Evolutionary conservation across 2,888 invertebrate species (phyloP).

Genomic region (Campaea margaritaria): DNA sequence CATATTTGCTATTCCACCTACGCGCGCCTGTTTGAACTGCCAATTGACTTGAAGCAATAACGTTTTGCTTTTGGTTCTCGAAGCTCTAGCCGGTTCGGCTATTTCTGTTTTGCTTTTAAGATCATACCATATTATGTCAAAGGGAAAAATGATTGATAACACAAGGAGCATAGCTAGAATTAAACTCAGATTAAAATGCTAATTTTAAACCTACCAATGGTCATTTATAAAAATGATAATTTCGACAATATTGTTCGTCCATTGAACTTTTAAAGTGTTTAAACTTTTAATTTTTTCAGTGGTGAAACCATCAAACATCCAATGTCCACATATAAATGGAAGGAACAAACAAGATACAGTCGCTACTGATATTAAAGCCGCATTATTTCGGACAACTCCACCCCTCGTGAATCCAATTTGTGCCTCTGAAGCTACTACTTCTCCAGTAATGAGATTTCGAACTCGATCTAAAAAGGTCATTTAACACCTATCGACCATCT

Average conservation of each 20-base stretch:
- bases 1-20: constrained; percentile 64
- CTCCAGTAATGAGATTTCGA: constrained; percentile 72
- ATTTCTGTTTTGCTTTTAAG: too few relatives aligned
- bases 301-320: neutral
- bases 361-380: constrained; percentile 49
- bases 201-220: too few relatives aligned
- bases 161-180: too few relatives aligned
- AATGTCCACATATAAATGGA: constrained; percentile 11
- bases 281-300: neutral
- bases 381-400: constrained; percentile 70
- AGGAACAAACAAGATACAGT: constrained; percentile 5
- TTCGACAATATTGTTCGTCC: too few relatives aligned
- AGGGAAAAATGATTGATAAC: too few relatives aligned
- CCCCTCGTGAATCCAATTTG: constrained; percentile 75
- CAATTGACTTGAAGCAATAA: constrained; percentile 66
- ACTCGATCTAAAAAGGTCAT: constrained; percentile 69
- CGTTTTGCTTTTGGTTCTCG: constrained; percentile 57
- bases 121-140: too few relatives aligned
- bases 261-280: neutral
- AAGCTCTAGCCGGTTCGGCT: constrained; percentile 22
- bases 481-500: constrained; percentile 55
- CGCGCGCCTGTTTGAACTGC: constrained; percentile 61
- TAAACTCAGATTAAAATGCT: too few relatives aligned
- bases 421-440: constrained; percentile 62
- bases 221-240: too few relatives aligned